These are phyloP conservation scores for Lerema accius DNA, from an alignment of 1,140 invertebrate genomes.

Conservation along the genomic window DNA sequence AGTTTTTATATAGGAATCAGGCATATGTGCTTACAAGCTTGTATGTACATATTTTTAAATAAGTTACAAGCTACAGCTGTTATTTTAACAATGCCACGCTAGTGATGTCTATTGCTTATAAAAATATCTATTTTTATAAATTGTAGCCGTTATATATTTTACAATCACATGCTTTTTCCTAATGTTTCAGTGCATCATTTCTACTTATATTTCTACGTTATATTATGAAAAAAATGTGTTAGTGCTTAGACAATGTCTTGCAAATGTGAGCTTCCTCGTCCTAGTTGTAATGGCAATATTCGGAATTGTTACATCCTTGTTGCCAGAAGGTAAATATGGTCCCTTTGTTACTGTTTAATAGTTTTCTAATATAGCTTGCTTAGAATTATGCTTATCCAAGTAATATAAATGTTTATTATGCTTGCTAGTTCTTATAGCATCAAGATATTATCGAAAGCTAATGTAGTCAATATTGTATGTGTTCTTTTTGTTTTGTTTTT, in stretches of 20 bases:
- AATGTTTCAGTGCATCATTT: conserved; percentile 71
- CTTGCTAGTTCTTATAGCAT: neutral
- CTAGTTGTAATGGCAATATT: conserved; percentile 71
- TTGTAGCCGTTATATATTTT: conserved; percentile 13
- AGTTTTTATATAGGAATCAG: neutral
- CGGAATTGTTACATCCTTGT: conserved; percentile 65
- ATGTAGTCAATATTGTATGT: neutral
- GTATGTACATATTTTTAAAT: too few species aligned
- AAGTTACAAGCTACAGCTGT: too few species aligned
- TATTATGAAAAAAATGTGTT: conserved; percentile 71
- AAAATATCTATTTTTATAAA: neutral
- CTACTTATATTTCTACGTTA: conserved; percentile 68
- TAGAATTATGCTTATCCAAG: conserved; percentile 1
- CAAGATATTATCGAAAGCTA: neutral
- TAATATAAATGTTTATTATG: neutral
- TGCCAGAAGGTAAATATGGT: conserved; percentile 61
- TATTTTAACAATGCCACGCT: too few species aligned
- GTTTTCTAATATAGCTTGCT: neutral
- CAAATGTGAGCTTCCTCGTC: conserved; percentile 73
- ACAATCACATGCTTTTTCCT: conserved; percentile 27
- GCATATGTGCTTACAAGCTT: too few species aligned
- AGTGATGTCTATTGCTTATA: too few species aligned
- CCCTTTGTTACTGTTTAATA: conserved; percentile 5
- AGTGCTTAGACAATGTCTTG: conserved; percentile 69
- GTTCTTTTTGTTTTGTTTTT: neutral